Conservation (phyloP, 2,113 vertebrate species). For the Cochlearius cochlearius region DNA sequence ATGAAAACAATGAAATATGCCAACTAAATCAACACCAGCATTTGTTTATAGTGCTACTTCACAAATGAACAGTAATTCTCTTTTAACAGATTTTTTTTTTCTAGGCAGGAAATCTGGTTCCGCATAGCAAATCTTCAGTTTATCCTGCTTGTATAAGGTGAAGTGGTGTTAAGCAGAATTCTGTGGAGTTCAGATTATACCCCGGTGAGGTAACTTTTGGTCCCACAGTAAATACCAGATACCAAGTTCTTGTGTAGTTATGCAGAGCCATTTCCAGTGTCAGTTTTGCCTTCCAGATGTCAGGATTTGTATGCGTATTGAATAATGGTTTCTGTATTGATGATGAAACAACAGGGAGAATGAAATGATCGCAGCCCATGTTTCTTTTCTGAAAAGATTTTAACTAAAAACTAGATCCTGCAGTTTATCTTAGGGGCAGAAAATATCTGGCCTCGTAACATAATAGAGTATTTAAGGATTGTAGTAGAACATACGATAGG, state of each 20-base stretch:
- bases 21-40: not conserved
- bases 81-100: not conserved
- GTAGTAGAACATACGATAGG: not conserved
- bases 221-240: not conserved
- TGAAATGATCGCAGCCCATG: not conserved
- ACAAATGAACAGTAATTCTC: not conserved
- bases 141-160: not conserved
- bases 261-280: not conserved
- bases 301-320: not conserved
- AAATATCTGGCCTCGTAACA: not conserved
- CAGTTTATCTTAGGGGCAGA: not conserved
- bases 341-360: not conserved
- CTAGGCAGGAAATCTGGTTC: not conserved
- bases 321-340: not conserved
- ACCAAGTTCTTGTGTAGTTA: not conserved
- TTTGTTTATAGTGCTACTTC: constrained; percentile 12
- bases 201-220: not conserved
- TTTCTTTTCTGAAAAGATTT: not conserved
- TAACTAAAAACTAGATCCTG: not conserved
- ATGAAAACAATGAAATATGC: constrained; percentile 11
- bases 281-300: not conserved
- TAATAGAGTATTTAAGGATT: not conserved
- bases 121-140: not conserved
- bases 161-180: not conserved
- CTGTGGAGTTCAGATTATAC: not conserved